Percentiles rank a stretch among this genome's conserved stretches.
Evolutionary conservation across 2,888 invertebrate species (phyloP).

Genomic region (Tolmerus cingulatus): DNA sequence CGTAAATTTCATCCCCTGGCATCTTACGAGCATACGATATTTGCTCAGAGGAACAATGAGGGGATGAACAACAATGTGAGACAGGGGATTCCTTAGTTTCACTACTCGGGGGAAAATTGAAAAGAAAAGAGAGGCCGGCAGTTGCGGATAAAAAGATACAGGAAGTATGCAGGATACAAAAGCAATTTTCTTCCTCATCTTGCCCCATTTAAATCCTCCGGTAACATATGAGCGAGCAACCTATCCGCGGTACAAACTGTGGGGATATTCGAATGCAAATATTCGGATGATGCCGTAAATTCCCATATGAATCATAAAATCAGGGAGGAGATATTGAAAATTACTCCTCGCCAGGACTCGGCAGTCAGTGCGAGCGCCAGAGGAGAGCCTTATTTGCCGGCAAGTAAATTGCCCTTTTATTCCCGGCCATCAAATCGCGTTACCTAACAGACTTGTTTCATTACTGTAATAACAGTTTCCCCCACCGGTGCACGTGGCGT

Average conservation of each 20-base stretch:
- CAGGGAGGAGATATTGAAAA: conserved; percentile 22
- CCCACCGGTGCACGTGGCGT: conserved; percentile 14
- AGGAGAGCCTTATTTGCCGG: not conserved
- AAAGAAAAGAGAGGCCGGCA: not conserved
- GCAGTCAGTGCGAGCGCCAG: too few species aligned
- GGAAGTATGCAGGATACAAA: conserved; percentile 9
- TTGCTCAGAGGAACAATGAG: not conserved
- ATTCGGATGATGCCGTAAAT: conserved; percentile 2
- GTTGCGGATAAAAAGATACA: conserved; percentile 1
- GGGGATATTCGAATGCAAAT: conserved; percentile 24
- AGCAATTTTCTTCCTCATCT: conserved; percentile 34
- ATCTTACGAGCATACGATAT: not conserved
- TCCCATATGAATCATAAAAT: conserved; percentile 38
- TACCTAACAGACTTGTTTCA: conserved; percentile 26
- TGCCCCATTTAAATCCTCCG: not conserved
- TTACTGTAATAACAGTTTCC: conserved; percentile 28
- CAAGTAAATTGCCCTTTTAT: conserved; percentile 27
- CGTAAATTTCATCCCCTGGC: not conserved
- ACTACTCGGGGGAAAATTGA: conserved; percentile 6
- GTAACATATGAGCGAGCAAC: conserved; percentile 6
- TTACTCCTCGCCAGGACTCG: not conserved
- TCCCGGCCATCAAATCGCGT: conserved; percentile 11
- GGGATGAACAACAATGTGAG: not conserved
- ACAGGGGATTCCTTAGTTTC: conserved; percentile 1
- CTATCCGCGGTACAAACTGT: not conserved